These are phyloP conservation scores for Phyllotis vaccarum DNA, from an alignment of 2,797 vertebrate genomes.

Conservation along the genomic window DNA sequence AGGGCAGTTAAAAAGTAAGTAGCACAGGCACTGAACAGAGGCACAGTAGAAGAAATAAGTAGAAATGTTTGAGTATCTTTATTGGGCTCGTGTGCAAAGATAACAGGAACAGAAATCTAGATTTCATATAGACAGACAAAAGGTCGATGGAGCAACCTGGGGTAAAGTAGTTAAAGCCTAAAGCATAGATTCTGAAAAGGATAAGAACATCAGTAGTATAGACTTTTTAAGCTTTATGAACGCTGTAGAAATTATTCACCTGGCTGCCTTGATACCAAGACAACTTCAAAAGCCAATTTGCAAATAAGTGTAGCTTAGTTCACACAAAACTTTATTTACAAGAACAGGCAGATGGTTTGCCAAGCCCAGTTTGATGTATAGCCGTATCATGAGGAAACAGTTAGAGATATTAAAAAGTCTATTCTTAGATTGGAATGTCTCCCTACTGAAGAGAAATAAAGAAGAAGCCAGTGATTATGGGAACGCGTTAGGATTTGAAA, in stretches of 20 bases:
- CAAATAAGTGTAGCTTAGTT: neutral
- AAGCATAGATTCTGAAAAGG: slow-evolving; percentile 9
- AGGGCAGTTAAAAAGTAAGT: neutral
- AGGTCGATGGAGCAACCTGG: neutral
- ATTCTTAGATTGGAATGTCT: neutral
- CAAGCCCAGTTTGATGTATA: neutral
- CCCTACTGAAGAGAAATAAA: neutral
- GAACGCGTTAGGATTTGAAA: neutral
- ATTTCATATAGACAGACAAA: neutral
- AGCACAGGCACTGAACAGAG: neutral
- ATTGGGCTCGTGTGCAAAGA: neutral
- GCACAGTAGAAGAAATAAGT: neutral
- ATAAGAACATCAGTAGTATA: neutral
- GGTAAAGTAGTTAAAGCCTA: slow-evolving; percentile 16
- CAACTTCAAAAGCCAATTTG: neutral
- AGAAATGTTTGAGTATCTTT: neutral
- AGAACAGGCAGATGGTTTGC: neutral
- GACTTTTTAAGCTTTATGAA: neutral
- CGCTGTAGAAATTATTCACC: slow-evolving; percentile 5
- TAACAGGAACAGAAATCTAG: neutral
- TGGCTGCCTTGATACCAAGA: neutral
- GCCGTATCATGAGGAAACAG: neutral
- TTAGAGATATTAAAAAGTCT: neutral
- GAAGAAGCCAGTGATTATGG: neutral
- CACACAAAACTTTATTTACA: slow-evolving; percentile 24